Conservation (phyloP, 1,140 invertebrate species). For the Caenorhabditis brenneri region DNA sequence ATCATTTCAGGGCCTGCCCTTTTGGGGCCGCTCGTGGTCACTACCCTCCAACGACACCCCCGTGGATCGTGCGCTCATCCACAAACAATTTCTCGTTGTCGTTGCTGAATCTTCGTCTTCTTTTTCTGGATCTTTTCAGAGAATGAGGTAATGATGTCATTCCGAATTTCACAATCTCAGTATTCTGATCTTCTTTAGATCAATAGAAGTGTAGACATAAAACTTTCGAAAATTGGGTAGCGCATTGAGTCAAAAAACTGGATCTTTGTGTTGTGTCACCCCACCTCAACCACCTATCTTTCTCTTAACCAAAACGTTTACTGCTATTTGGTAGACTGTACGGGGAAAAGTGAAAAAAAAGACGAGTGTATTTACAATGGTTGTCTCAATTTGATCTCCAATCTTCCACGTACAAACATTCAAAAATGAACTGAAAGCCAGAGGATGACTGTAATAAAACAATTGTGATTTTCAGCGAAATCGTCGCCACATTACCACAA, state of each 20-base stretch:
- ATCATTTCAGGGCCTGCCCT: constrained; percentile 29
- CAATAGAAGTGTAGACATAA: not conserved
- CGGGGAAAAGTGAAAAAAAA: not conserved
- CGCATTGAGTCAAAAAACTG: not conserved
- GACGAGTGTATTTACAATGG: constrained; percentile 24
- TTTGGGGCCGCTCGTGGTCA: constrained; percentile 38
- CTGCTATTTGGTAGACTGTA: constrained; percentile 29
- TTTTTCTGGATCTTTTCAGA: not conserved
- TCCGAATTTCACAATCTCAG: not conserved
- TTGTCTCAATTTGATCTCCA: constrained; percentile 1
- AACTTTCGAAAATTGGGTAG: not conserved
- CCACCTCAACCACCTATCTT: not conserved
- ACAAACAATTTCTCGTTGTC: not conserved
- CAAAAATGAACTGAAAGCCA: not conserved
- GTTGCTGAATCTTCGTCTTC: not conserved
- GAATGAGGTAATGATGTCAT: constrained; percentile 27
- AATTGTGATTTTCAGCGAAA: constrained; percentile 50
- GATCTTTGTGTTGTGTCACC: not conserved
- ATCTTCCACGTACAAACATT: constrained; percentile 3
- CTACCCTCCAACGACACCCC: constrained; percentile 15
- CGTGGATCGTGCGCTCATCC: constrained; percentile 30
- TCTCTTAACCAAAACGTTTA: not conserved
- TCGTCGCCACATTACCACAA: constrained; percentile 63
- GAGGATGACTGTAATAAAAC: not conserved
- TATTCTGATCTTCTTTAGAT: not conserved